These are phyloP conservation scores for Pleuronectes platessa DNA, from an alignment of 2,113 vertebrate genomes.

Conservation along the genomic window DNA sequence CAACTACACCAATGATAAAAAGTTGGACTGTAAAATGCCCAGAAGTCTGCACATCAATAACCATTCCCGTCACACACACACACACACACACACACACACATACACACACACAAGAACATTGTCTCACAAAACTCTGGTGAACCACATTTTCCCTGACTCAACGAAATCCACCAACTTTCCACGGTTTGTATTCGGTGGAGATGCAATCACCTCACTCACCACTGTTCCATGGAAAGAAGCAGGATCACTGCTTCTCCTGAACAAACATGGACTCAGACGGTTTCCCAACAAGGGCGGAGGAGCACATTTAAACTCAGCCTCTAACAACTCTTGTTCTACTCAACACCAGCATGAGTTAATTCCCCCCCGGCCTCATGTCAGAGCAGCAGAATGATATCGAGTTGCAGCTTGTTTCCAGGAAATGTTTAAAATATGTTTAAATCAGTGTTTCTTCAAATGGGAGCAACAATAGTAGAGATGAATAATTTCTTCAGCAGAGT, in stretches of 20 bases:
- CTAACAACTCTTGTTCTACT: background rate
- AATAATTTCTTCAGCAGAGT: background rate
- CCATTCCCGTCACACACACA: background rate
- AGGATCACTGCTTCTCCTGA: slow-evolving; percentile 20
- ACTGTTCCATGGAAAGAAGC: slow-evolving; percentile 48
- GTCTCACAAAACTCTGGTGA: slow-evolving; percentile 30
- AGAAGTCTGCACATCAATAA: background rate
- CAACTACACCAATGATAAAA: too few relatives aligned
- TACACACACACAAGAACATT: slow-evolving; percentile 1
- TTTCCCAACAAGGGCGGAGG: background rate
- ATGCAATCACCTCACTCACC: slow-evolving; percentile 36
- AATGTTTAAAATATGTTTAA: too few relatives aligned
- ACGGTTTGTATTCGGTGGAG: slow-evolving; percentile 49
- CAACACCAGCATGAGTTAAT: background rate
- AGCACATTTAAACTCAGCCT: background rate
- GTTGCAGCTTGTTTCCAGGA: too few relatives aligned
- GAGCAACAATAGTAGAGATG: too few relatives aligned
- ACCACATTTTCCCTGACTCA: slow-evolving; percentile 64
- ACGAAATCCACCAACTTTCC: slow-evolving; percentile 60
- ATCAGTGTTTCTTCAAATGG: too few relatives aligned
- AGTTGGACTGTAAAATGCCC: background rate
- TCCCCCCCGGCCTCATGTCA: background rate
- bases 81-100: background rate
- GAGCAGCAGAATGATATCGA: background rate
- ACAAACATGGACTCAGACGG: slow-evolving; percentile 40